Base-by-base conservation (phyloP, 1,140 invertebrate genomes). In the Phortica variegata region DNA sequence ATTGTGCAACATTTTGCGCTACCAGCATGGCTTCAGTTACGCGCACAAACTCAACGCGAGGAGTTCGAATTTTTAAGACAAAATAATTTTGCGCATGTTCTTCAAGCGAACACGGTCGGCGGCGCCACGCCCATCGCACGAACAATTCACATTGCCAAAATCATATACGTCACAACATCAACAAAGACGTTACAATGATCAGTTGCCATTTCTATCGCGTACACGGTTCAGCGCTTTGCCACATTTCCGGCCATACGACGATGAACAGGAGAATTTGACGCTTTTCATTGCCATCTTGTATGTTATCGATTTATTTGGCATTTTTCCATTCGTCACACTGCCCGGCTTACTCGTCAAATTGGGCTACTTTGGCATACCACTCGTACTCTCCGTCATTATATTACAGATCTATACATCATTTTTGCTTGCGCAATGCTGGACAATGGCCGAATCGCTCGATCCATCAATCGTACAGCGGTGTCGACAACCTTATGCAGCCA, bases 261-360 rank as follows among this genome's bases (percentile, higher is more conserved):
- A 66, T 17, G 65, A 60, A 18, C 65, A 58, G 5, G 55, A 68
- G 50, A 72, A 65, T 37, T 47, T 75, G 0, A 63, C 85, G 12
- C 72, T 88, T 1, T 62, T 87, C 31, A 89, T 88, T 63, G 84
- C 88, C 0, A 81, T 84, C 6, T 76, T 89, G 12, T 90, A 88
- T 61, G 84, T 91, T 13, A 79, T 90, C 6, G 89, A 90, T 73
- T 79, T 91, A 38, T 90, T 91, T 58, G 88, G 88, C 26, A 87
- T 91, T 0, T 90, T 90, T 63, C 88, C 88, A 0, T 83, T 91
- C 2, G 82, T 90, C 1, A 81, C 87, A 3, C 63, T 91, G 42
- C 87, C 88, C 0, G 82, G 84, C 49, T 78, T 85, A 15, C 81
- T 90, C 15, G 84, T 89, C 13, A 79, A 85, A 53, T 87, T 88